Percentiles rank a stretch among this genome's conserved stretches.
These are phyloP conservation scores for Apamea anceps DNA, from an alignment of 2,888 invertebrate species.

Conservation along the genomic window DNA sequence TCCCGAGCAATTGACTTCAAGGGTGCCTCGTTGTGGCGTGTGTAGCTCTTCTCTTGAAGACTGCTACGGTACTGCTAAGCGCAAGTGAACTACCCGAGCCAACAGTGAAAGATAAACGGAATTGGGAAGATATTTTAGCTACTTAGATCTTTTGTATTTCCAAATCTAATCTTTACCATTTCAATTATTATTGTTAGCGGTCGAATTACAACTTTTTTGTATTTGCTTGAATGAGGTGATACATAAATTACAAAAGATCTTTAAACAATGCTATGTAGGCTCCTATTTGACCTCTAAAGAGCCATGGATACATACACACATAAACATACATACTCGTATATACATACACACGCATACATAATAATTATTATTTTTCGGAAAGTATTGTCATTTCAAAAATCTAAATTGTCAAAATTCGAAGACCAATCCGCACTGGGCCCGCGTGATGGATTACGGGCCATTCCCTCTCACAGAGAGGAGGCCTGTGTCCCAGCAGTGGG, in stretches of 20 bases:
- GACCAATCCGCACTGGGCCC: too few species aligned
- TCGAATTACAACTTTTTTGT: background rate
- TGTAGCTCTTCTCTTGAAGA: conserved; percentile 20
- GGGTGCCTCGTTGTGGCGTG: conserved; percentile 36
- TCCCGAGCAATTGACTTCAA: conserved; percentile 57
- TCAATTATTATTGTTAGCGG: background rate
- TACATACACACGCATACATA: too few species aligned
- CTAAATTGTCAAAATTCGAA: too few species aligned
- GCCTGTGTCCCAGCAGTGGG: too few species aligned
- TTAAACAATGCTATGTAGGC: background rate
- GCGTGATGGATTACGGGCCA: too few species aligned
- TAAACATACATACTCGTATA: too few species aligned
- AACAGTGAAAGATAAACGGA: background rate
- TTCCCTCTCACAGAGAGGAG: too few species aligned
- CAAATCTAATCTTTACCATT: background rate
- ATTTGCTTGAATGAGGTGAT: background rate
- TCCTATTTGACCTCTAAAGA: too few species aligned
- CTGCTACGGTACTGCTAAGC: conserved; percentile 6
- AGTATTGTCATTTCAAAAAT: too few species aligned
- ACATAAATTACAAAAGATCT: background rate
- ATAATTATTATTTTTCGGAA: too few species aligned
- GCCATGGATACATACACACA: too few species aligned
- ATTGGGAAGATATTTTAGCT: background rate
- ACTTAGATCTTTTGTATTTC: too few species aligned
- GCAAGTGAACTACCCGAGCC: background rate